These are phyloP conservation scores for Fukomys damarensis DNA, from an alignment of 2,113 vertebrate species.

Conservation along the genomic window DNA sequence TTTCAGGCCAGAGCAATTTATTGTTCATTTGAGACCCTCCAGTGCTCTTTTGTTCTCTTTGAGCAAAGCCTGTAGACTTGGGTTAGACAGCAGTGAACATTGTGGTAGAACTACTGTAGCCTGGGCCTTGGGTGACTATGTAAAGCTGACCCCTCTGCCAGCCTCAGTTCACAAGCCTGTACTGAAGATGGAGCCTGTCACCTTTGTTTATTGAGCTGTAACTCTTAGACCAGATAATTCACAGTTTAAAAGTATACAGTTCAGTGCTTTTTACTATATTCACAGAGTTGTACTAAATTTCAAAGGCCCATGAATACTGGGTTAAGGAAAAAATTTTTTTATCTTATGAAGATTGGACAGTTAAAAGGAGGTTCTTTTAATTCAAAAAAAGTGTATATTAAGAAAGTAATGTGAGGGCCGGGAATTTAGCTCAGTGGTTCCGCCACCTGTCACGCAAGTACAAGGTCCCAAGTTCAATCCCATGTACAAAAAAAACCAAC, in stretches of 20 bases:
- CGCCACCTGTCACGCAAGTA: too few species aligned
- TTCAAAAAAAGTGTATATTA: not conserved
- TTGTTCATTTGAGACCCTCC: not conserved
- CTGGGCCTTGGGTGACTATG: not conserved
- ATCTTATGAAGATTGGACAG: not conserved
- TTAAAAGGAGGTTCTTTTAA: not conserved
- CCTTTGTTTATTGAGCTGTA: not conserved
- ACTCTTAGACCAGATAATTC: not conserved
- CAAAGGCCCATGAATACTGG: not conserved
- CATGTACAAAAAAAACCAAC: too few species aligned
- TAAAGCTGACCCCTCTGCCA: not conserved
- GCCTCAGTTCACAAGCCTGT: not conserved
- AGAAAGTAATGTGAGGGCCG: not conserved
- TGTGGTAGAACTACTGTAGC: not conserved
- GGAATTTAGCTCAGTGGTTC: too few species aligned
- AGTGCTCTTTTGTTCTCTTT: not conserved
- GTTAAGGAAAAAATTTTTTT: not conserved
- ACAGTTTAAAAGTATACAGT: not conserved
- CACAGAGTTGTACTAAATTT: not conserved
- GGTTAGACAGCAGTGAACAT: not conserved
- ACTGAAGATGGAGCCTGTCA: not conserved
- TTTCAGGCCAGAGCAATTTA: not conserved
- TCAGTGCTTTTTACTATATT: not conserved
- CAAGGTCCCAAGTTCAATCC: too few species aligned
- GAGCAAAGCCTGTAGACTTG: not conserved